A percentile compares a stretch with the other conserved stretches of the same genome.
Evolutionary conservation across 2,888 invertebrate genomes (phyloP).

Genomic region (Ptychoptera albimana): DNA sequence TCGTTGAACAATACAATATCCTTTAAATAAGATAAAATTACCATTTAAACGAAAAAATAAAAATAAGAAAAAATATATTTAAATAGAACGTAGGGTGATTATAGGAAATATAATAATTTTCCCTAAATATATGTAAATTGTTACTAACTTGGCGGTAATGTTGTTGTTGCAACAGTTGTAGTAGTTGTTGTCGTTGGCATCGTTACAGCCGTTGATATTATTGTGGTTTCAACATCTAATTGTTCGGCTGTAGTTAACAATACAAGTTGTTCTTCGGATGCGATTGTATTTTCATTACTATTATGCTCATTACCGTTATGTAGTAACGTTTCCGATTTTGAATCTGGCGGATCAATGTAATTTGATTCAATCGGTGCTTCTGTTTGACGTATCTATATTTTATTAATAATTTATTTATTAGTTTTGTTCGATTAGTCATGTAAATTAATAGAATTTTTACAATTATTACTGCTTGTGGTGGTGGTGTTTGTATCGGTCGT

Average conservation of each 20-base stretch:
- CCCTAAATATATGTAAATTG: neutral
- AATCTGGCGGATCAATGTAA: conserved; percentile 29
- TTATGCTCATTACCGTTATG: conserved; percentile 28
- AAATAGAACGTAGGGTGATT: too few relatives aligned
- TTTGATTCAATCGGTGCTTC: conserved; percentile 27
- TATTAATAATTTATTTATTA: too few relatives aligned
- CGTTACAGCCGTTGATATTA: conserved; percentile 27
- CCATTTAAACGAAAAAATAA: too few relatives aligned
- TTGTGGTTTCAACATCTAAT: conserved; percentile 32
- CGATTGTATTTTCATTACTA: conserved; percentile 11
- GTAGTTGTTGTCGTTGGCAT: conserved; percentile 35
- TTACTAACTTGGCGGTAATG: conserved; percentile 37
- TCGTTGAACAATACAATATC: conserved; percentile 69
- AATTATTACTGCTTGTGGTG: conserved; percentile 8
- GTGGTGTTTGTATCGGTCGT: conserved; percentile 15
- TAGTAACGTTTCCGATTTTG: conserved; percentile 21
- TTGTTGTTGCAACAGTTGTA: conserved; percentile 40
- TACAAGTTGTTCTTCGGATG: conserved; percentile 26
- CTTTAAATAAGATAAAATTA: conserved; percentile 25
- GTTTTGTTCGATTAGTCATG: too few relatives aligned
- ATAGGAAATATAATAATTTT: neutral
- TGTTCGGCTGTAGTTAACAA: conserved; percentile 29
- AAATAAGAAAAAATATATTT: too few relatives aligned
- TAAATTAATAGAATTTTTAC: too few relatives aligned
- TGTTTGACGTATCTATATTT: conserved; percentile 5